Conservation (phyloP, 2,888 invertebrate genomes). For the Drosophila nigricruria region DNA sequence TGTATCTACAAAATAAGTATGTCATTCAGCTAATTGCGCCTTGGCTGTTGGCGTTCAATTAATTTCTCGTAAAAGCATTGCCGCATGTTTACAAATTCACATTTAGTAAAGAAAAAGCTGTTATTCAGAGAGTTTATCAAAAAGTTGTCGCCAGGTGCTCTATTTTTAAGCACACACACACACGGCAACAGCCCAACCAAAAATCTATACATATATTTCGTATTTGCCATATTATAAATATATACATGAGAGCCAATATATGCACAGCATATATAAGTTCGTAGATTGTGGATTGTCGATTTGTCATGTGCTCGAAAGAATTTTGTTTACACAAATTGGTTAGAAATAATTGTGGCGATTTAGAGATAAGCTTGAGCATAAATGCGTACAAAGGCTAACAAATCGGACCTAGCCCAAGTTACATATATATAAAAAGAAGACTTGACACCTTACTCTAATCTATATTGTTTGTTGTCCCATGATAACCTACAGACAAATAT, state of each 20-base stretch:
- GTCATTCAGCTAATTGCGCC: constrained; percentile 44
- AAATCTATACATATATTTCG: constrained; percentile 44
- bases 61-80: constrained; percentile 55
- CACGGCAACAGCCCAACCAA: constrained; percentile 5
- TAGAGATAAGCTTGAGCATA: constrained; percentile 19
- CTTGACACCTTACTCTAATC: neutral
- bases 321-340: constrained; percentile 36
- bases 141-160: constrained; percentile 52
- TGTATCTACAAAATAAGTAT: constrained; percentile 46
- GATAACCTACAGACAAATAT: constrained; percentile 3
- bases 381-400: neutral
- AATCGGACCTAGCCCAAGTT: constrained; percentile 7
- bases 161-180: constrained; percentile 52
- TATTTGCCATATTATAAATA: constrained; percentile 12
- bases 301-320: constrained; percentile 34
- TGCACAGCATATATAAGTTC: constrained; percentile 7
- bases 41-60: constrained; percentile 49
- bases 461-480: neutral
- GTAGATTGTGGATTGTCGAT: constrained; percentile 25
- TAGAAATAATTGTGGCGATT: constrained; percentile 27
- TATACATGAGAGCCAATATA: constrained; percentile 2
- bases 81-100: constrained; percentile 63
- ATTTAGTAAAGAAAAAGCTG: constrained; percentile 28
- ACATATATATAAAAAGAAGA: neutral
- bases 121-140: constrained; percentile 28